Conservation (phyloP, 2,113 vertebrate species). For the Rhadina sibilatrix region DNA sequence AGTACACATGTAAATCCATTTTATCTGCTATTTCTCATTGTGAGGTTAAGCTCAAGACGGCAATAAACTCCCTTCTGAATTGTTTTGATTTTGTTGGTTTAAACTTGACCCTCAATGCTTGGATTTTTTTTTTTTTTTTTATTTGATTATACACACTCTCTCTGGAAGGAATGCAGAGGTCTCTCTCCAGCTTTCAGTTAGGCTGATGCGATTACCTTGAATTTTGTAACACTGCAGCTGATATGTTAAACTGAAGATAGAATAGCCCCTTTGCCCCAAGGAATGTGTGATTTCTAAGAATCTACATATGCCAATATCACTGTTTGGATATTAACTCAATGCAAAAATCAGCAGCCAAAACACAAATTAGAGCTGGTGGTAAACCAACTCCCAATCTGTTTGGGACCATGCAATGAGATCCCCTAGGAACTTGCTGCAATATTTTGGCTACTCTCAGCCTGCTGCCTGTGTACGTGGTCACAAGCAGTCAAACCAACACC, state of each 20-base stretch:
- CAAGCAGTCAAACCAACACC: conserved; percentile 22
- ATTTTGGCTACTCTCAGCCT: conserved; percentile 4
- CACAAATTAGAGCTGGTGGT: conserved; percentile 37
- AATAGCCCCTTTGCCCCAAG: neutral
- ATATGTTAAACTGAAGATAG: neutral
- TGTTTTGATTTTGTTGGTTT: conserved; percentile 43
- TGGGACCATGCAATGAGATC: neutral
- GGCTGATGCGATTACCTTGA: conserved; percentile 27
- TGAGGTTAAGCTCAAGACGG: neutral
- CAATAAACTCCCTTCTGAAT: neutral
- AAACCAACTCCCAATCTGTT: conserved; percentile 35
- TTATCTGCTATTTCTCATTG: neutral
- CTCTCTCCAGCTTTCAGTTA: neutral
- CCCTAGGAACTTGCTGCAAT: conserved; percentile 6
- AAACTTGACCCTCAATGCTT: conserved; percentile 31
- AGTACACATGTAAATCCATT: neutral
- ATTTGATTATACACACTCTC: conserved; percentile 17
- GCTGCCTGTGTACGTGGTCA: conserved; percentile 7
- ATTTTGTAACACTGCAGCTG: neutral
- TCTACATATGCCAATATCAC: neutral
- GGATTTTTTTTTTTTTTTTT: neutral
- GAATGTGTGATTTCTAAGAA: conserved; percentile 33
- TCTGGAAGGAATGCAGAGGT: conserved; percentile 24
- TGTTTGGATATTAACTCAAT: conserved; percentile 23
- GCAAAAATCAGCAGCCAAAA: conserved; percentile 50